These are phyloP conservation scores for Pan troglodytes DNA, from an alignment of 2,113 vertebrate genomes.

Conservation along the genomic window NHGRI_mPanTro3-v2.1_pri NC_072404.2:101803001-101803500, in stretches of 20 bases:
- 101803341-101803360: background rate
- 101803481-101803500: background rate
- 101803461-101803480: background rate
- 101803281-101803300: background rate
- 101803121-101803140: too few relatives aligned
- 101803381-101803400: background rate
- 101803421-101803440: background rate
- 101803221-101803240: conserved; percentile 4
- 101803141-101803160: background rate
- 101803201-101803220: background rate
- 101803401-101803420: background rate
- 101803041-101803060: too few relatives aligned
- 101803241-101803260: background rate
- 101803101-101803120: too few relatives aligned
- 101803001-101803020: too few relatives aligned
- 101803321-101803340: background rate
- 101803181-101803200: background rate
- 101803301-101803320: background rate
- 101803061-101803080: too few relatives aligned
- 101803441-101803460: background rate
- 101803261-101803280: background rate
- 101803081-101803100: too few relatives aligned
- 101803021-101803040: too few relatives aligned
- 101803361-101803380: too few relatives aligned
- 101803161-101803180: background rate